Evolutionary conservation across 2,113 vertebrate species (phyloP).

Genomic region (Spea multiplicata): DNA sequence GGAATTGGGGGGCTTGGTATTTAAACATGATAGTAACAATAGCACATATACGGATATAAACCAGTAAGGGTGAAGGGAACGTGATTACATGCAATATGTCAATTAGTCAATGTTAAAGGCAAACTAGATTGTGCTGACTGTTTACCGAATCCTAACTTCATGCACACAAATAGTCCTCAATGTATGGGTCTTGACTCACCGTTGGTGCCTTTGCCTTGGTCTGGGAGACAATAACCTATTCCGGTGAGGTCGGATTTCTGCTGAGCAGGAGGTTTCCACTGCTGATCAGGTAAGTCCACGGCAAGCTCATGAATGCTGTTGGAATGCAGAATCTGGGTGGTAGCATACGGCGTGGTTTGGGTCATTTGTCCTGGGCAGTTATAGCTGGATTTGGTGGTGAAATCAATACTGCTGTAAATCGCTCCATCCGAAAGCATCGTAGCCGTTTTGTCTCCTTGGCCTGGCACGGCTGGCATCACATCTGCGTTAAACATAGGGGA

Average conservation of each 20-base stretch:
- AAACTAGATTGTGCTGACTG: slow-evolving; percentile 56
- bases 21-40: not conserved
- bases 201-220: slow-evolving; percentile 96
- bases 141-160: slow-evolving; percentile 33
- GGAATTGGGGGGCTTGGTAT: slow-evolving; percentile 24
- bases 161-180: slow-evolving; percentile 41
- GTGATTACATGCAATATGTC: slow-evolving; percentile 54
- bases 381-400: slow-evolving; percentile 93
- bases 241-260: slow-evolving; percentile 92
- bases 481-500: slow-evolving; percentile 69
- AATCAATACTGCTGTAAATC: slow-evolving; percentile 99
- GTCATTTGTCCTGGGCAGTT: slow-evolving; percentile 91
- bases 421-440: slow-evolving; percentile 98
- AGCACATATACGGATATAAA: not conserved
- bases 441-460: slow-evolving; percentile 88
- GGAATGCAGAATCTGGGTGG: slow-evolving; percentile 95
- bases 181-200: slow-evolving; percentile 70
- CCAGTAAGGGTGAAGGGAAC: not conserved
- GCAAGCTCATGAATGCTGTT: slow-evolving; percentile 96
- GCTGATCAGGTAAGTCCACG: slow-evolving; percentile 90
- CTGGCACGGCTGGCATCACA: slow-evolving; percentile 76
- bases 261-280: slow-evolving; percentile 94
- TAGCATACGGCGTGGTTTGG: slow-evolving; percentile 94
- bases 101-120: slow-evolving; percentile 52
- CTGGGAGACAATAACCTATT: slow-evolving; percentile 91